Conservation (phyloP, 1,140 invertebrate species). For the Pollicipes pollicipes region DNA sequence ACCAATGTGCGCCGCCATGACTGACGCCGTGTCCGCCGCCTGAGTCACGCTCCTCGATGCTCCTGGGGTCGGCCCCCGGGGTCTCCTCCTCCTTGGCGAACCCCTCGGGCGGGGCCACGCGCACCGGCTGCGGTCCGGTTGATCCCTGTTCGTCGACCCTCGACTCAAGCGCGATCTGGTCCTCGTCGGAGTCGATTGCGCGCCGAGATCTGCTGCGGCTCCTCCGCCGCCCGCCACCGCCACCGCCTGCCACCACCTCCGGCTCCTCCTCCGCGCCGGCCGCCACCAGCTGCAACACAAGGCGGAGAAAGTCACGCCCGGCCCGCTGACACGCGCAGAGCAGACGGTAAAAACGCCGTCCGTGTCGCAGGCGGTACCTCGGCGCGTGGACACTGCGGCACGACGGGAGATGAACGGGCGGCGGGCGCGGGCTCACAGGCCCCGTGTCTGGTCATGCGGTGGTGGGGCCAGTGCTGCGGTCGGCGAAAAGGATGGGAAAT, state of each 20-base stretch:
- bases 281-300: neutral
- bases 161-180: neutral
- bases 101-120: neutral
- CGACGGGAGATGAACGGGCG: too few species aligned
- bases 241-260: neutral
- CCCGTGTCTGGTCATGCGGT: too few species aligned
- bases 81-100: neutral
- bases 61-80: too few species aligned
- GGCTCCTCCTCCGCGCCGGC: neutral
- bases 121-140: neutral
- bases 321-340: too few species aligned
- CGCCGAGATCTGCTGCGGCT: neutral
- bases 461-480: too few species aligned
- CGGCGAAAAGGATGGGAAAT: too few species aligned
- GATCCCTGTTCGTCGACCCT: neutral
- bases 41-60: neutral
- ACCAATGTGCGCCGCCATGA: neutral
- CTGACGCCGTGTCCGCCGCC: neutral
- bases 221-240: neutral
- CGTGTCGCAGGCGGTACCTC: too few species aligned
- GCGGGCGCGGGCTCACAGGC: too few species aligned
- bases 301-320: neutral
- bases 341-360: too few species aligned
- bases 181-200: neutral
- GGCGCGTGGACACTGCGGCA: too few species aligned